These are phyloP conservation scores for Trypoxylus dichotomus DNA, from an alignment of 1,140 invertebrate species.

Conservation along the genomic window DNA sequence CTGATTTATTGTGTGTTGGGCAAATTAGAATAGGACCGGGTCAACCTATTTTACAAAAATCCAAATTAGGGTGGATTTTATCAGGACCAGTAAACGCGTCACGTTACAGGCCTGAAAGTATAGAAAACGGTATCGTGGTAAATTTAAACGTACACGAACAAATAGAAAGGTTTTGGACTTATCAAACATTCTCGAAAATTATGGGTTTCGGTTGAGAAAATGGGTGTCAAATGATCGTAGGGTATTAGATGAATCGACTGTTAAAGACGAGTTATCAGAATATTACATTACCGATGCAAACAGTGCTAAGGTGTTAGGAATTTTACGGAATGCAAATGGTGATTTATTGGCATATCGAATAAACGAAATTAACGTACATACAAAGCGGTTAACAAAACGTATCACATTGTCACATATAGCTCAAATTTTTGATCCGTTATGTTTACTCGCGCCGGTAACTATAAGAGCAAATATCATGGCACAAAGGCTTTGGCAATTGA, in stretches of 20 bases:
- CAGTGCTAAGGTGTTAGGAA: not conserved
- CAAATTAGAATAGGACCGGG: conserved; percentile 38
- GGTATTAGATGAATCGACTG: not conserved
- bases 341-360: not conserved
- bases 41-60: conserved; percentile 41
- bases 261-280: conserved; percentile 24
- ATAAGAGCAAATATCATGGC: conserved; percentile 51
- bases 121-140: not conserved
- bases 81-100: not conserved
- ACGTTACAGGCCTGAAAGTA: not conserved
- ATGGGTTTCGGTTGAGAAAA: conserved; percentile 22
- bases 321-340: too few species aligned
- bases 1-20: conserved; percentile 41
- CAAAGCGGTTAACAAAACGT: conserved; percentile 34
- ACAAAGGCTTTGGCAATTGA: conserved; percentile 46
- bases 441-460: conserved; percentile 48
- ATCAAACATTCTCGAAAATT: not conserved
- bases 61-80: conserved; percentile 43
- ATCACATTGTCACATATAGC: conserved; percentile 34
- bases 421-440: conserved; percentile 53
- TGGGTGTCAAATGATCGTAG: conserved; percentile 4
- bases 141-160: not conserved
- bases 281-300: conserved; percentile 30
- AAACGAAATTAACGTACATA: not conserved
- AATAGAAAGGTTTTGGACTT: conserved; percentile 29